Base-by-base conservation (phyloP, 2,888 invertebrate genomes). In the Eristalinus sepulchralis region DNA sequence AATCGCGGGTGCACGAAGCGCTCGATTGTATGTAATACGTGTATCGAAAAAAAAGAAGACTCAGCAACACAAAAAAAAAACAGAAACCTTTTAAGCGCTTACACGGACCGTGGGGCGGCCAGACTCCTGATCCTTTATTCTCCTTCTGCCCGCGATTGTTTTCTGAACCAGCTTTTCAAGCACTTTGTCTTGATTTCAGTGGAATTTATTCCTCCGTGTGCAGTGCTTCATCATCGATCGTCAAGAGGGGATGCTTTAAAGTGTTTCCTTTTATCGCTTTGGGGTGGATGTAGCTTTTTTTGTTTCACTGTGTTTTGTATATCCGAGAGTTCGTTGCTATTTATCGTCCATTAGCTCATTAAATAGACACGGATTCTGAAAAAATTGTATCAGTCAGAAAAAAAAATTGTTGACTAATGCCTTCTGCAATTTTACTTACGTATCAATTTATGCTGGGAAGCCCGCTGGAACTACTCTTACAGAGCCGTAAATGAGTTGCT, bases 71-170 rank as follows among this genome's bases (percentile, higher is more conserved):
- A 2, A 6, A 55, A 10, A n/a, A 47, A 39, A 71, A 71, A 34
- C 36, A 71, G 39, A 31, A 9, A 36, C 17, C 62, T 72, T 53
- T 72, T 70, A 70, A 70, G 27, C 17, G 36, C 17, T 36, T 22
- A 33, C 72, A 20, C 47, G 36, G 47, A 13, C n/a, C 6, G 0
- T 1, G n/a, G n/a, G 39, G 17, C 13, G 17, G 39, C 4, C 34
- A 17, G n/a, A n/a, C 70, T 71, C 17, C 17, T 60, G 53, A 33
- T 67, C 27, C 33, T 17, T 60, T 60, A 39, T 59, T 68, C 55
- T 27, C 33, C n/a, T 33, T 68, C 33, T 20, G 33, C 31, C 39
- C 53, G 31, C 22, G 20, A 67, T 20, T 31, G 53, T 67, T 55
- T 33, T 55, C 55, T 33, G 39, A 24, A 31, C 31, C 17, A 31